A percentile compares a stretch with the other conserved stretches of the same genome.
Conservation (phyloP, 2,888 invertebrate genomes). For the Cheilosia impressa region DNA sequence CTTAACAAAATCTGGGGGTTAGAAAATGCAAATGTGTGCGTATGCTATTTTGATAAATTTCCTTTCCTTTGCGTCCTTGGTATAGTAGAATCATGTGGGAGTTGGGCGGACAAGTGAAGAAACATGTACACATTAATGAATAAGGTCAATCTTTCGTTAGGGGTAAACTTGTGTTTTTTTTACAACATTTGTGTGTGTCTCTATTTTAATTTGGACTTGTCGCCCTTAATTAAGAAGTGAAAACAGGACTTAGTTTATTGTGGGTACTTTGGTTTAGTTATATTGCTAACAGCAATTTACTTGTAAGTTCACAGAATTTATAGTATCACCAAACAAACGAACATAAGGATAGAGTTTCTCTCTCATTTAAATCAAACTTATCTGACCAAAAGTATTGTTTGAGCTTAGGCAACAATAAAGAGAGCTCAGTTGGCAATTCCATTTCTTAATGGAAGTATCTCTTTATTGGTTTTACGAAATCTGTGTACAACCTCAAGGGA, state of each 20-base stretch:
- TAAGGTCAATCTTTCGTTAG: conserved; percentile 56
- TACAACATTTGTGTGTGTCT: not conserved
- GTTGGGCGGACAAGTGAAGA: not conserved
- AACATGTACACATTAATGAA: conserved; percentile 6
- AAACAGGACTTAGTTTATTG: not conserved
- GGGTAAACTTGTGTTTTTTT: conserved; percentile 5
- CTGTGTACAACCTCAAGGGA: no score
- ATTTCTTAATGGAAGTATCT: no score
- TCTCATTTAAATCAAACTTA: no score
- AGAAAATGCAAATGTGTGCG: not conserved
- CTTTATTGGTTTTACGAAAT: no score
- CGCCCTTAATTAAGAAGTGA: conserved; percentile 8
- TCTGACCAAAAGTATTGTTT: no score
- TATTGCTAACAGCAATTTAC: no score
- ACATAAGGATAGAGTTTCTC: no score
- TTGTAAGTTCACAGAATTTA: no score
- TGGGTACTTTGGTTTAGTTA: no score
- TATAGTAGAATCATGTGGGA: not conserved
- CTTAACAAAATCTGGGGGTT: not conserved
- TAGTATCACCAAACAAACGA: no score
- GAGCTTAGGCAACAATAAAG: no score
- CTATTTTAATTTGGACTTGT: conserved; percentile 3
- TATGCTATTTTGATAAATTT: conserved; percentile 23
- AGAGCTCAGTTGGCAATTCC: no score
- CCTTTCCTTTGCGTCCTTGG: conserved; percentile 27